A percentile compares a stretch with the other conserved stretches of the same genome.
These are phyloP conservation scores for Enteromius trimaculatus DNA, from an alignment of 2,797 vertebrate genomes.

Conservation along the genomic window DNA sequence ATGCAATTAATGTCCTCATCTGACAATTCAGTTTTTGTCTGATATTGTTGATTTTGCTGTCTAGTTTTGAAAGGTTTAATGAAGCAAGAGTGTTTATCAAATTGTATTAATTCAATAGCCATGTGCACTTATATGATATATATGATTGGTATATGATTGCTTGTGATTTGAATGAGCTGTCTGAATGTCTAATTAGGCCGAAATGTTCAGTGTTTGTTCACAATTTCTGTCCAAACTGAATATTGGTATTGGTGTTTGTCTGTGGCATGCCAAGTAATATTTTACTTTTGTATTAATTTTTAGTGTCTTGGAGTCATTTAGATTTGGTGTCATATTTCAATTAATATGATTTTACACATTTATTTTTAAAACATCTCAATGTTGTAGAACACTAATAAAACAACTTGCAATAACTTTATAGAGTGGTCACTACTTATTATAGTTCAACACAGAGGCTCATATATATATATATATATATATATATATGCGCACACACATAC, in stretches of 20 bases:
- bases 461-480: background rate
- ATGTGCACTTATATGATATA: too few species aligned
- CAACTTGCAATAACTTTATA: slow-evolving; percentile 23
- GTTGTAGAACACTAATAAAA: slow-evolving; percentile 35
- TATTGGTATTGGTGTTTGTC: slow-evolving; percentile 28
- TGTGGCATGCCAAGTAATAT: slow-evolving; percentile 35
- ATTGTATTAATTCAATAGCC: slow-evolving; percentile 10
- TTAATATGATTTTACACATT: background rate
- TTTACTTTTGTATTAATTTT: slow-evolving; percentile 28
- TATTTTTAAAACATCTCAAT: slow-evolving; percentile 12
- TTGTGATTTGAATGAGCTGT: background rate
- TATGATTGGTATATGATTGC: background rate
- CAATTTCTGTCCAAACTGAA: background rate
- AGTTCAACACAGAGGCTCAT: background rate
- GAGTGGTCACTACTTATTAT: background rate
- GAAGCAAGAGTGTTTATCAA: background rate
- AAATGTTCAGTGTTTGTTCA: background rate
- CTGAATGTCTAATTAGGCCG: background rate
- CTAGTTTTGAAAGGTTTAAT: slow-evolving; percentile 1
- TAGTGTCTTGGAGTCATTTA: background rate
- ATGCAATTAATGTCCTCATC: slow-evolving; percentile 17
- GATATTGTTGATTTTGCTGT: background rate
- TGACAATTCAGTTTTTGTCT: background rate
- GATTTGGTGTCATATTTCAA: background rate
- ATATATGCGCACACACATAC: background rate